Percentiles rank a stretch among this genome's conserved stretches.
Evolutionary conservation across 2,113 vertebrate species (phyloP).

Genomic region (Phasianus colchicus): DNA sequence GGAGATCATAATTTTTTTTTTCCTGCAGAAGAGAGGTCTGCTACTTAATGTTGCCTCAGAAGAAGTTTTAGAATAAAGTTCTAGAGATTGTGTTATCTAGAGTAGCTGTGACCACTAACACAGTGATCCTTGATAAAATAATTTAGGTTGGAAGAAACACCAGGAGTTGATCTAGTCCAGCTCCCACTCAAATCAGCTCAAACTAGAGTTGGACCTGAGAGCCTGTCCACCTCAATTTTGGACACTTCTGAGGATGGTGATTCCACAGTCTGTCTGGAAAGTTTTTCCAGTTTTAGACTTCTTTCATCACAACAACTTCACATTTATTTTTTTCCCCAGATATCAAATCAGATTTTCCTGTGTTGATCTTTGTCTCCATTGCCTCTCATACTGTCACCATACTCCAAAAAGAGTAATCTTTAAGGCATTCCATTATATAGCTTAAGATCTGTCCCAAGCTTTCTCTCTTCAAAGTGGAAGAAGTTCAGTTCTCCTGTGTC

Average conservation of each 20-base stretch:
- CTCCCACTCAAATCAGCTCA: accelerated
- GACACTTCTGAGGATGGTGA: accelerated
- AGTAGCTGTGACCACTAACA: background rate
- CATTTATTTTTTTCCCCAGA: background rate
- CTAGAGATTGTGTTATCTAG: background rate
- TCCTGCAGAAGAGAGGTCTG: background rate
- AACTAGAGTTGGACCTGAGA: background rate
- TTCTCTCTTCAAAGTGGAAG: background rate
- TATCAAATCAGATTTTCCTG: background rate
- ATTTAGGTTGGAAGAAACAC: accelerated
- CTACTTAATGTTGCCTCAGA: background rate
- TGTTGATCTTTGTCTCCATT: background rate
- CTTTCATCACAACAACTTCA: background rate
- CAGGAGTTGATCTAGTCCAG: background rate
- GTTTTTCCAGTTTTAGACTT: background rate
- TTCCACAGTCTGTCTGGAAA: background rate
- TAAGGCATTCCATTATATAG: background rate
- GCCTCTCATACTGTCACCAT: background rate
- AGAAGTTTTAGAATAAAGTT: background rate
- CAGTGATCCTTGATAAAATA: background rate
- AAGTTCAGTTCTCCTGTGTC: background rate
- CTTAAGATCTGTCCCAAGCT: background rate
- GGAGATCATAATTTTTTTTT: background rate
- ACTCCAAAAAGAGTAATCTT: background rate
- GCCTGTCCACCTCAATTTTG: background rate